Conservation (phyloP, 2,113 vertebrate species). For the Gobio gobio region DNA sequence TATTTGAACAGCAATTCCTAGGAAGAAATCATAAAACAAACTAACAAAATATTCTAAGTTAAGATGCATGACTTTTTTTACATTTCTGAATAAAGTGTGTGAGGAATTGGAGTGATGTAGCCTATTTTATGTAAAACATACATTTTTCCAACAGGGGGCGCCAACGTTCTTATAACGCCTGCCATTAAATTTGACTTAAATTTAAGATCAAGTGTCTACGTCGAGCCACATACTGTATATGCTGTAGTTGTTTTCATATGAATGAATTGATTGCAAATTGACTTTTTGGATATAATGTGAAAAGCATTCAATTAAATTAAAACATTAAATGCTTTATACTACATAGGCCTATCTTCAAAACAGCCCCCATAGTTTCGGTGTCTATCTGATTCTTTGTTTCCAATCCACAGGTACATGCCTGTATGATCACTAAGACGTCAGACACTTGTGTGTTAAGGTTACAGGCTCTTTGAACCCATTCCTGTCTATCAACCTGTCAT, state of each 20-base stretch:
- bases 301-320: background rate
- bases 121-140: background rate
- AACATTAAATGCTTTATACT: background rate
- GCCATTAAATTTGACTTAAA: background rate
- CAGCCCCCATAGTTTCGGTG: background rate
- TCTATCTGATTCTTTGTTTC: background rate
- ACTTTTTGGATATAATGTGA: background rate
- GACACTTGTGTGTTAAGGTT: slow-evolving; percentile 26
- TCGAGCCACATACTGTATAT: background rate
- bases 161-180: slow-evolving; percentile 2
- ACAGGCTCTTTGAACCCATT: background rate
- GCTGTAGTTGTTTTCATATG: background rate
- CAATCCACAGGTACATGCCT: background rate
- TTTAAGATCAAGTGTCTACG: background rate
- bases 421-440: slow-evolving; percentile 3
- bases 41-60: background rate
- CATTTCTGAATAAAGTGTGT: background rate
- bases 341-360: background rate
- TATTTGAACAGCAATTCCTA: background rate
- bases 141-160: slow-evolving; percentile 30
- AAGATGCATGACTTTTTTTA: background rate
- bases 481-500: slow-evolving; percentile 14
- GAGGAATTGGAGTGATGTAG: background rate
- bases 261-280: background rate
- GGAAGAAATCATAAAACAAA: background rate